A percentile compares a stretch with the other conserved stretches of the same genome.
phyloP scores from a whole-genome alignment of 2,888 invertebrate species.

The Latheticus oryzae region DNA sequence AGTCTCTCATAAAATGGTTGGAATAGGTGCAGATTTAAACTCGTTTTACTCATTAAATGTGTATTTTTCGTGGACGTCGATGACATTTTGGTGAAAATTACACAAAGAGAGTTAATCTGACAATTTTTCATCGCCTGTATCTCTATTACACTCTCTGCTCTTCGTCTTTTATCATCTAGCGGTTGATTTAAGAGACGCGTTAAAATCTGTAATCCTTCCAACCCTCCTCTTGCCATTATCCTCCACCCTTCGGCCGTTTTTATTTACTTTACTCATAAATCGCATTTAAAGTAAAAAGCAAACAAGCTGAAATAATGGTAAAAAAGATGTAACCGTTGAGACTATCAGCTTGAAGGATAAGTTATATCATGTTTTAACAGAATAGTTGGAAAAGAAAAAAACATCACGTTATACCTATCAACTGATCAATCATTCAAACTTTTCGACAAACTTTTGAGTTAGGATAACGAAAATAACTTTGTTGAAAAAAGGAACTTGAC shows the following conservation, averaged over 20 bases:
- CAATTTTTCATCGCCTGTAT: slow-evolving; percentile 43
- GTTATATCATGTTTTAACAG: no score
- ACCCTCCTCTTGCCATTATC: slow-evolving; percentile 16
- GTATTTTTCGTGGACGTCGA: slow-evolving; percentile 3
- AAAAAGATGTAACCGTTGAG: no score
- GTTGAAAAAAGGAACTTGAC: no score
- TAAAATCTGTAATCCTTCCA: slow-evolving; percentile 31
- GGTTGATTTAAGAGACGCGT: slow-evolving; percentile 31
- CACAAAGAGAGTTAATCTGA: slow-evolving; percentile 39
- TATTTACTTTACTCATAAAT: slow-evolving; percentile 17
- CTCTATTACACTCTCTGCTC: slow-evolving; percentile 33
- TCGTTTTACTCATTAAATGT: neutral
- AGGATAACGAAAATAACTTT: no score
- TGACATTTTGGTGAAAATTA: slow-evolving; percentile 39
- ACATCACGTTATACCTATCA: no score
- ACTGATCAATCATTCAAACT: no score
- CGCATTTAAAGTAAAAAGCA: no score
- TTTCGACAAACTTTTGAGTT: no score
- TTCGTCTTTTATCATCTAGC: slow-evolving; percentile 40
- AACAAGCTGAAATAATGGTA: no score
- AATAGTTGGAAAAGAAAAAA: no score
- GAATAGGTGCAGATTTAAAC: slow-evolving; percentile 3
- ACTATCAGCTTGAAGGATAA: no score
- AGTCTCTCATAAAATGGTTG: slow-evolving; percentile 6
- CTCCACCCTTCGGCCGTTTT: slow-evolving; percentile 8